A percentile compares a stretch with the other conserved stretches of the same genome.
phyloP scores from a whole-genome alignment of 2,888 invertebrate genomes.

The Geotrupes spiniger region DNA sequence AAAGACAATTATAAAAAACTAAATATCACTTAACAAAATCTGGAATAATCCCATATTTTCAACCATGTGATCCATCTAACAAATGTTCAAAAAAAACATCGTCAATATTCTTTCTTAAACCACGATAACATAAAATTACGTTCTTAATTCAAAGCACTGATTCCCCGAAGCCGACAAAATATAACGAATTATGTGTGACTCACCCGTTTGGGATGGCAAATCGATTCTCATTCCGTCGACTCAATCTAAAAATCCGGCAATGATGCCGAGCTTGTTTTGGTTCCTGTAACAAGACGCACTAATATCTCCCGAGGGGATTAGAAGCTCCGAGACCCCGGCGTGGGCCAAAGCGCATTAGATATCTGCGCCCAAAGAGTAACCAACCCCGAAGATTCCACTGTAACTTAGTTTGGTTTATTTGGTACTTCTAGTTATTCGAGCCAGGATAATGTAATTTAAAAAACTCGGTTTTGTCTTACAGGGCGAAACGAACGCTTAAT shows the following conservation, averaged over 20 bases:
- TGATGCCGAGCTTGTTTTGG: conserved; percentile 35
- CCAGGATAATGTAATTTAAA: conserved; percentile 17
- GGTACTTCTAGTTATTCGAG: conserved; percentile 19
- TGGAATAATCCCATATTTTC: no score
- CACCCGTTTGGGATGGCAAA: conserved; percentile 17
- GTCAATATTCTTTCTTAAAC: no score
- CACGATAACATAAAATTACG: no score
- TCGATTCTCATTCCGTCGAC: conserved; percentile 30
- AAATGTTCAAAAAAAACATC: no score
- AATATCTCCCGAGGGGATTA: conserved; percentile 40
- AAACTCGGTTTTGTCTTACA: background rate
- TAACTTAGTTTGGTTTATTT: conserved; percentile 20
- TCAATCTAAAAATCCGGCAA: conserved; percentile 32
- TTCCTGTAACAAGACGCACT: conserved; percentile 37
- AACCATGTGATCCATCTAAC: no score
- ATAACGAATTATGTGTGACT: background rate
- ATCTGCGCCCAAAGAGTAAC: conserved; percentile 27
- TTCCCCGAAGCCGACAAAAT: background rate
- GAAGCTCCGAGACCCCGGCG: conserved; percentile 27
- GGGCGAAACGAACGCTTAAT: background rate
- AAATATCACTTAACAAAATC: no score
- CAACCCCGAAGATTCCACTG: conserved; percentile 13
- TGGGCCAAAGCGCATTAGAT: conserved; percentile 36
- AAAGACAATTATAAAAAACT: no score
- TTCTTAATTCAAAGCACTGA: no score